Conservation (phyloP, 2,888 invertebrate genomes). For the Caenorhabditis virilis region DNA sequence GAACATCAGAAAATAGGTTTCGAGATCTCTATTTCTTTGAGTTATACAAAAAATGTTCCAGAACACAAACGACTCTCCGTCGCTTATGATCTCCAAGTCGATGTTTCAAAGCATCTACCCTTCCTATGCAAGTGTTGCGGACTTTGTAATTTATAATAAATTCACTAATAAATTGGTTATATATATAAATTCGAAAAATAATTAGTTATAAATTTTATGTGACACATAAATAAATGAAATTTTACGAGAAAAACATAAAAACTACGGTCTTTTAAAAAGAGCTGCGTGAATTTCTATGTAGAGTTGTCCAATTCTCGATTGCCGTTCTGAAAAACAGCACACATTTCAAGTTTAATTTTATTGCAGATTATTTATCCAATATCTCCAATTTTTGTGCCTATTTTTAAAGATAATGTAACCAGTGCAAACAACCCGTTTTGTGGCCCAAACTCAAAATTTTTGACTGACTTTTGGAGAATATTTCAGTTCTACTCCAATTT, state of each 20-base stretch:
- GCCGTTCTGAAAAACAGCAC: slow-evolving; percentile 36
- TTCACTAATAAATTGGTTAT: not conserved
- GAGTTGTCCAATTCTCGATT: slow-evolving; percentile 22
- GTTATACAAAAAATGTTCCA: not conserved
- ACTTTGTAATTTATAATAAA: slow-evolving; percentile 4
- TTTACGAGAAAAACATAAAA: too few species aligned
- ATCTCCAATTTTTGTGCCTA: too few species aligned
- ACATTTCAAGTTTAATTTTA: too few species aligned
- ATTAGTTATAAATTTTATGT: not conserved
- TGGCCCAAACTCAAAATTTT: too few species aligned
- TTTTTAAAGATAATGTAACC: too few species aligned
- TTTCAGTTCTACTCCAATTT: too few species aligned
- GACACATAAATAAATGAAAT: not conserved
- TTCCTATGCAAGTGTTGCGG: slow-evolving; percentile 35
- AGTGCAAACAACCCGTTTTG: too few species aligned
- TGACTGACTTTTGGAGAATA: too few species aligned
- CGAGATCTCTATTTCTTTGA: not conserved
- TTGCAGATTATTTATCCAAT: too few species aligned
- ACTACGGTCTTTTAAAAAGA: not conserved
- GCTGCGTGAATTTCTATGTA: not conserved
- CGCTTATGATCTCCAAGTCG: slow-evolving; percentile 18
- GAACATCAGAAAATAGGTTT: not conserved
- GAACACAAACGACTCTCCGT: not conserved
- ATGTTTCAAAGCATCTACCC: slow-evolving; percentile 11
- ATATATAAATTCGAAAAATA: not conserved